These are phyloP conservation scores for Coelopa frigida DNA, from an alignment of 1,140 invertebrate species.

Conservation along the genomic window DNA sequence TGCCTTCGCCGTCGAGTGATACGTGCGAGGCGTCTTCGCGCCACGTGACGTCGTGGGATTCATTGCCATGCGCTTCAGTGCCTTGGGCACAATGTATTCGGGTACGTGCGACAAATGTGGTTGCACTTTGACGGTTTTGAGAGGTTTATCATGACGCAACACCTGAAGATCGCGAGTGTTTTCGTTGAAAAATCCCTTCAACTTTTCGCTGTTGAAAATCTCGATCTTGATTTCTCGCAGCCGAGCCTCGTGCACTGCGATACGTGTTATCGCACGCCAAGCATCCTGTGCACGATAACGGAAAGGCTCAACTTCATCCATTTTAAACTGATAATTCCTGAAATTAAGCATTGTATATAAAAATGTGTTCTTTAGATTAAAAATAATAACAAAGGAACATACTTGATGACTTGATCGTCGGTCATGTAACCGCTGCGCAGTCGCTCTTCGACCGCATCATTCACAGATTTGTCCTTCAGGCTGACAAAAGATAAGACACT, in stretches of 20 bases:
- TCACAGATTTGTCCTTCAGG: conserved; percentile 66
- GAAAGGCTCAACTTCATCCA: conserved; percentile 94
- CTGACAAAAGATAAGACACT: conserved; percentile 91
- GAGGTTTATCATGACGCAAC: conserved; percentile 83
- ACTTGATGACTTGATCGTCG: conserved; percentile 46
- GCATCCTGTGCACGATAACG: conserved; percentile 90
- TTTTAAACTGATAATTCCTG: conserved; percentile 86
- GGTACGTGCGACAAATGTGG: conserved; percentile 86
- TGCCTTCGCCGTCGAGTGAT: conserved; percentile 22
- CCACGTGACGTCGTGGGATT: conserved; percentile 42
- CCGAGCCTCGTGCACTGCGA: conserved; percentile 86
- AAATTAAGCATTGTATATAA: background rate
- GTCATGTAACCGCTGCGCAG: conserved; percentile 55
- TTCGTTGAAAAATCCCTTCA: conserved; percentile 93
- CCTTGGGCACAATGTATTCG: conserved; percentile 82
- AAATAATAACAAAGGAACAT: conserved; percentile 3
- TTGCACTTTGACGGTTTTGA: conserved; percentile 80
- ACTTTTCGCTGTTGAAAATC: conserved; percentile 85
- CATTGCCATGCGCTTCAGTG: conserved; percentile 57
- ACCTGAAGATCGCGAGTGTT: conserved; percentile 87
- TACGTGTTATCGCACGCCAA: conserved; percentile 85
- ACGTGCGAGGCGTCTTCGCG: conserved; percentile 33
- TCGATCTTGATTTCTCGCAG: conserved; percentile 94
- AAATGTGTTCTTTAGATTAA: background rate
- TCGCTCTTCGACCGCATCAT: conserved; percentile 71